phyloP scores from a whole-genome alignment of 2,113 vertebrate genomes.

The Dipodomys ordii region DNA sequence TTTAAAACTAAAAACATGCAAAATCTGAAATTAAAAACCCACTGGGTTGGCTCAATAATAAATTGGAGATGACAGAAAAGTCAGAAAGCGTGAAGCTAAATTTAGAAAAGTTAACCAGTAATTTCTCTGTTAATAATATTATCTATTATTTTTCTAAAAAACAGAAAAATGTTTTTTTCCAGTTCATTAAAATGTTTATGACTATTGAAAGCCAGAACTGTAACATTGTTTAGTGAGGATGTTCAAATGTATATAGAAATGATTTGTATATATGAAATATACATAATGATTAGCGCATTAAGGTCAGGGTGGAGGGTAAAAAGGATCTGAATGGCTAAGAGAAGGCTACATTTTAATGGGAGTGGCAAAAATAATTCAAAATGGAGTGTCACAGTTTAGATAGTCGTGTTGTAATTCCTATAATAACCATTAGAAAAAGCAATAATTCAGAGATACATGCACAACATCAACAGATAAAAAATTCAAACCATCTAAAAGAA shows the following conservation, averaged over 20 bases:
- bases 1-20: background rate
- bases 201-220: background rate
- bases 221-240: background rate
- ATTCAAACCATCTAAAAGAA: conserved; percentile 7
- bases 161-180: background rate
- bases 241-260: background rate
- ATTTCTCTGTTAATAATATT: background rate
- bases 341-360: background rate
- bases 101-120: conserved; percentile 14
- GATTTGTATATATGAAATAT: background rate
- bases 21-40: background rate
- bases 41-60: background rate
- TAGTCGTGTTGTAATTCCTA: background rate
- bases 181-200: background rate
- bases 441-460: background rate
- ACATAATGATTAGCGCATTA: background rate
- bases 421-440: background rate
- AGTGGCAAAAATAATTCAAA: conserved; percentile 23
- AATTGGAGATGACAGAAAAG: background rate
- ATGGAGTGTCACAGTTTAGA: background rate
- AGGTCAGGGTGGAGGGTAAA: background rate
- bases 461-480: background rate
- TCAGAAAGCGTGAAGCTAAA: background rate
- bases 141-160: background rate
- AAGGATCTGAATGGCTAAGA: background rate